These are phyloP conservation scores for Aplocera efformata DNA, from an alignment of 2,888 invertebrate genomes.

Conservation along the genomic window DNA sequence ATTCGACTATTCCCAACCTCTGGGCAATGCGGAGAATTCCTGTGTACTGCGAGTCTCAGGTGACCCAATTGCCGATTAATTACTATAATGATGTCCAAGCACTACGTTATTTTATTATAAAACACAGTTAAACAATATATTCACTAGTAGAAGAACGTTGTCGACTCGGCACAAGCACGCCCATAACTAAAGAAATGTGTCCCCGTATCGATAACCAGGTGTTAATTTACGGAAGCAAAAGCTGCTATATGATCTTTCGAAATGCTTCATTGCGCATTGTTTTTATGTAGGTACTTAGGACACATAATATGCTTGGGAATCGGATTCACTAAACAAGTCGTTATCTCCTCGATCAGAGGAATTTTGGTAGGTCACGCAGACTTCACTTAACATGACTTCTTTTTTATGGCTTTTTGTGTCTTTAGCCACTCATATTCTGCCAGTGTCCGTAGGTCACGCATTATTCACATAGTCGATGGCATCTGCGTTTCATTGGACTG, in stretches of 20 bases:
- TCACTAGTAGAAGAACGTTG: constrained; percentile 23
- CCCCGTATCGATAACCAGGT: constrained; percentile 36
- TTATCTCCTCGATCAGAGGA: too few species aligned
- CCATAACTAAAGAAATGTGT: constrained; percentile 24
- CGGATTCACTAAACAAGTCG: not conserved
- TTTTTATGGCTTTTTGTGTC: too few species aligned
- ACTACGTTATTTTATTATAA: not conserved
- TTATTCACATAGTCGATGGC: too few species aligned
- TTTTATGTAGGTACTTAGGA: constrained; percentile 22
- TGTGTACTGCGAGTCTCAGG: constrained; percentile 4
- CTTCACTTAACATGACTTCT: too few species aligned
- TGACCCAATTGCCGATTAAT: constrained; percentile 4
- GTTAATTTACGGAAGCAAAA: constrained; percentile 42
- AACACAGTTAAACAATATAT: constrained; percentile 11
- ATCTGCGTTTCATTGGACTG: too few species aligned
- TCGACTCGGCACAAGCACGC: constrained; percentile 30
- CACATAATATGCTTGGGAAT: constrained; percentile 24
- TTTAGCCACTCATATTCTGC: too few species aligned
- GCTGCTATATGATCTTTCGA: constrained; percentile 40
- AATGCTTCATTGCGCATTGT: constrained; percentile 38
- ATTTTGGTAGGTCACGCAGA: too few species aligned
- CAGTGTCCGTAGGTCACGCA: too few species aligned
- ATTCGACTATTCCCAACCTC: constrained; percentile 12
- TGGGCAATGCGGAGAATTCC: constrained; percentile 11
- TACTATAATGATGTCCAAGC: not conserved